Conservation (phyloP, 2,797 vertebrate genomes). For the Clarias platycephalus region DNA sequence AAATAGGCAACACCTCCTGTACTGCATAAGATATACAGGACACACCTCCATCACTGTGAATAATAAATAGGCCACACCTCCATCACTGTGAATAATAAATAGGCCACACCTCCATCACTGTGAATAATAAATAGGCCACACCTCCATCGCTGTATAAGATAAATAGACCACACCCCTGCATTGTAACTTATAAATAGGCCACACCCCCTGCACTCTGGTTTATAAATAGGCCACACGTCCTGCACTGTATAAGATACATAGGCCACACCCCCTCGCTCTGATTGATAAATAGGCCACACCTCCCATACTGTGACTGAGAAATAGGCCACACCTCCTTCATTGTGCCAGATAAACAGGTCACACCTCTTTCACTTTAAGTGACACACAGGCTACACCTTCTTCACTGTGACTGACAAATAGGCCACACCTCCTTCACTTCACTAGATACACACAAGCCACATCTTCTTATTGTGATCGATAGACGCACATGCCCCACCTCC, state of each 20-base stretch:
- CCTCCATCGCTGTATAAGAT: no score
- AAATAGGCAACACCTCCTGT: not conserved
- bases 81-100: not conserved
- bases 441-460: not conserved
- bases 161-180: no score
- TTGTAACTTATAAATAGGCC: not conserved
- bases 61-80: not conserved
- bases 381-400: not conserved
- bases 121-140: not conserved
- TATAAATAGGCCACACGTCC: not conserved
- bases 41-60: not conserved
- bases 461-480: not conserved
- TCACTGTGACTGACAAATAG: not conserved
- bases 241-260: not conserved
- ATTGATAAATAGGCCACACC: not conserved
- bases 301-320: no score
- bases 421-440: not conserved
- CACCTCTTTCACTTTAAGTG: no score
- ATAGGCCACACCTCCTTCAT: not conserved
- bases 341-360: accelerated
- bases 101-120: not conserved
- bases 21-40: not conserved
- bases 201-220: not conserved
- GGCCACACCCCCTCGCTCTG: not conserved
- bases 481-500: not conserved